Evolutionary conservation across 2,888 invertebrate species (phyloP).

Genomic region (Tupiocoris notatus): DNA sequence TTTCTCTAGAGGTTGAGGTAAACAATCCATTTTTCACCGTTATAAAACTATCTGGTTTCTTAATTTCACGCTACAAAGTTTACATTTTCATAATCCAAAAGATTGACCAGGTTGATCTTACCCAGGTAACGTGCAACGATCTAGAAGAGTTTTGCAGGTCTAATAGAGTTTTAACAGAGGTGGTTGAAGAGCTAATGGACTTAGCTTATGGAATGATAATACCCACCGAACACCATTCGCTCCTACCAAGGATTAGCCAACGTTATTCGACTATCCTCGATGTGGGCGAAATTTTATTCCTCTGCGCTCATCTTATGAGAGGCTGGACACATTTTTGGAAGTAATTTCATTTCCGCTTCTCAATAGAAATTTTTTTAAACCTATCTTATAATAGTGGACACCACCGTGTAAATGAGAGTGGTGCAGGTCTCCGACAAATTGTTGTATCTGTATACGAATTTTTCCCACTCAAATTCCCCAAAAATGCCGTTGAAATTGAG

Average conservation of each 20-base stretch:
- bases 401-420: no score
- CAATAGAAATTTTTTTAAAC: neutral
- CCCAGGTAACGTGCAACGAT: neutral
- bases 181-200: slow-evolving; percentile 13
- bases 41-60: neutral
- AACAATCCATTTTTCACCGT: no score
- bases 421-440: no score
- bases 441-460: no score
- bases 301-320: slow-evolving; percentile 15
- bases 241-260: slow-evolving; percentile 6
- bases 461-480: no score
- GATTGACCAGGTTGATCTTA: neutral
- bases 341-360: neutral
- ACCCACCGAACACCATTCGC: neutral
- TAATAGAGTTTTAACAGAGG: slow-evolving; percentile 1
- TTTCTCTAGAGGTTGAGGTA: no score
- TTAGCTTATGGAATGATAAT: slow-evolving; percentile 3
- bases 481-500: neutral
- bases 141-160: slow-evolving; percentile 14
- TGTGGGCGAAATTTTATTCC: slow-evolving; percentile 19
- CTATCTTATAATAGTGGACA: no score
- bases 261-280: slow-evolving; percentile 18
- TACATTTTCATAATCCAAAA: neutral
- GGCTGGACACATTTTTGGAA: slow-evolving; percentile 23
- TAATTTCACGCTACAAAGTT: neutral